Evolutionary conservation across 2,797 vertebrate species (phyloP).

Genomic region (Oreortyx pictus): DNA sequence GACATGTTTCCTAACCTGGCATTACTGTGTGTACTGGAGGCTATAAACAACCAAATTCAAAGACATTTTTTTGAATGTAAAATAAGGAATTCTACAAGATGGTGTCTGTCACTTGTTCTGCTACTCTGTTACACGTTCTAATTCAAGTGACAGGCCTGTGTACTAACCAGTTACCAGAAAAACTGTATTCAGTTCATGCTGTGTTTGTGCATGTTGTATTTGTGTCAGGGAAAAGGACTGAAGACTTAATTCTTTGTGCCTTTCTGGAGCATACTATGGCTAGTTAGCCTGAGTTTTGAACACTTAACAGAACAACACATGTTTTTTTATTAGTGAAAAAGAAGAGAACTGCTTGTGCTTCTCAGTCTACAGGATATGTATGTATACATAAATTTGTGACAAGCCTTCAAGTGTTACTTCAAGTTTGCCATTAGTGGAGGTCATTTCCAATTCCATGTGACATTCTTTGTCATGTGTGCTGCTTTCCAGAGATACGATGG

Average conservation of each 20-base stretch:
- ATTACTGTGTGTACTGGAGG: neutral
- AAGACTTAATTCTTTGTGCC: neutral
- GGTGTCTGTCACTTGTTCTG: neutral
- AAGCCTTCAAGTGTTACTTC: neutral
- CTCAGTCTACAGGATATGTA: neutral
- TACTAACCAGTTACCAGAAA: neutral
- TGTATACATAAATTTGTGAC: neutral
- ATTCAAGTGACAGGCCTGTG: neutral
- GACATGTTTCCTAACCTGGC: neutral
- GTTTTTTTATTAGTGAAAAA: neutral
- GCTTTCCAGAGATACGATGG: neutral
- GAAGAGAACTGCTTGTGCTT: neutral
- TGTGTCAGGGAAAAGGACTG: neutral
- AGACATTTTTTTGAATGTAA: neutral
- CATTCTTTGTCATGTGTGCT: neutral
- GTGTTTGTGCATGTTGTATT: neutral
- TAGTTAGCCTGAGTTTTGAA: neutral
- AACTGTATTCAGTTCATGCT: neutral
- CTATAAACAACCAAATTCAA: neutral
- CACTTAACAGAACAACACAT: neutral
- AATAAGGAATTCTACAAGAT: neutral
- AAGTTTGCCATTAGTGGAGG: neutral
- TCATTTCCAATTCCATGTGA: neutral
- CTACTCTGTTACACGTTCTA: neutral
- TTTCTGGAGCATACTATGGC: neutral